These are phyloP conservation scores for Drosophila oshimai DNA, from an alignment of 1,140 invertebrate genomes.

Conservation along the genomic window DNA sequence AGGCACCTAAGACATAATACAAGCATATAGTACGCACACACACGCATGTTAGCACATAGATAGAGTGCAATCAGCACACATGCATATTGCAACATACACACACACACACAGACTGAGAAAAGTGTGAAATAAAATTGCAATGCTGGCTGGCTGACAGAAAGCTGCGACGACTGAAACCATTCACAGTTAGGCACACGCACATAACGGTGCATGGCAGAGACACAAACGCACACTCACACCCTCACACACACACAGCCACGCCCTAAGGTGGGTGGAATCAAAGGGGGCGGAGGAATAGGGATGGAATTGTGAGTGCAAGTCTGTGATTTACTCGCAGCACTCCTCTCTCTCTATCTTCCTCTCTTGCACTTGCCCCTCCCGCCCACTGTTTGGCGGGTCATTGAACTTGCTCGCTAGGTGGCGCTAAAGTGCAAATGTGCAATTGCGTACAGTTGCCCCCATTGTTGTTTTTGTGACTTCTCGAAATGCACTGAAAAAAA, in stretches of 20 bases:
- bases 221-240: neutral
- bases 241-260: conserved; percentile 21
- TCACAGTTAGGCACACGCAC: conserved; percentile 48
- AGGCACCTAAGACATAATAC: neutral
- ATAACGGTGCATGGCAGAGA: conserved; percentile 28
- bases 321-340: conserved; percentile 63
- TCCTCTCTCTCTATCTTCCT: conserved; percentile 23
- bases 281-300: neutral
- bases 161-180: conserved; percentile 30
- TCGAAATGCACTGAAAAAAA: neutral
- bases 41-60: too few species aligned
- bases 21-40: neutral
- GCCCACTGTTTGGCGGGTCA: conserved; percentile 54
- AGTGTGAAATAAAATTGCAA: conserved; percentile 24
- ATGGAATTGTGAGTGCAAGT: conserved; percentile 47
- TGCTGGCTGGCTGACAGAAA: conserved; percentile 11
- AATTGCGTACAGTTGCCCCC: conserved; percentile 67
- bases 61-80: conserved; percentile 3
- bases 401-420: conserved; percentile 73
- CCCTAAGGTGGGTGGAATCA: conserved; percentile 28
- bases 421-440: conserved; percentile 73
- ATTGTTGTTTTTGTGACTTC: conserved; percentile 27
- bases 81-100: neutral
- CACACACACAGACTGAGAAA: neutral
- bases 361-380: neutral